Evolutionary conservation across 2,888 invertebrate genomes (phyloP), one percentile per base, ranked within the genome.

Genomic region (Eupithecia pulchellata): DNA sequence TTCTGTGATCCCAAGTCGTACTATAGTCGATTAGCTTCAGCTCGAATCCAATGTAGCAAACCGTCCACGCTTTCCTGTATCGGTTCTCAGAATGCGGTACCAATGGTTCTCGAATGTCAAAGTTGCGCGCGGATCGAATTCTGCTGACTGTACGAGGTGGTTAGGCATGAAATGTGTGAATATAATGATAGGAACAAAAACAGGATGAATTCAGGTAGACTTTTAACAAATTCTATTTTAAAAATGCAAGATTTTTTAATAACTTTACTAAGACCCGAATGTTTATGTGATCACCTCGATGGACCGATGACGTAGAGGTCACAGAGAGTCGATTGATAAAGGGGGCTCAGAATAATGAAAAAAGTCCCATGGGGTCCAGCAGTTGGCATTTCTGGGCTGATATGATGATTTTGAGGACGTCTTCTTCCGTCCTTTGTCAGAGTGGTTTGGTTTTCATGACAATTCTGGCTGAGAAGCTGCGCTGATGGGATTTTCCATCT

Each of bases 71-170:
- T 74, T 83, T 82, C 81, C 82, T 77, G 73, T 66, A 58, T 69
- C 63, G 32, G 67, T 82, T 81, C 79, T 34, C 4, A 65, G 79
- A 81, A 82, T 63, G 36, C 63, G 66, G 14, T 78, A 79, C 77
- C 75, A 74, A 66, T 34, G 47, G 39, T 47, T 73, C 72, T 73
- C 63, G 75, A 76, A 65, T 66, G 6, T 25, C 63, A 64, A 47
- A 64, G 36, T 69, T 69, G 58, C 58, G 58, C 11, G 58, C n/a
- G 30, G 11, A 60, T 60, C 32, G 1, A 60, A 52, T 52, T 60
- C 32, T 32, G 58, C n/a, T 30, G 32, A 4, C n/a, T 60, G 30
- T 60, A 60, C 32, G 58, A 60, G 27, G 29, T 52, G 52, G 52
- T 25, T 4, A 25, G 25, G 52, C 25, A 13, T 52, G 25, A 25